Conservation (phyloP, 2,888 invertebrate species). For the Leptarthrus brevirostris region DNA sequence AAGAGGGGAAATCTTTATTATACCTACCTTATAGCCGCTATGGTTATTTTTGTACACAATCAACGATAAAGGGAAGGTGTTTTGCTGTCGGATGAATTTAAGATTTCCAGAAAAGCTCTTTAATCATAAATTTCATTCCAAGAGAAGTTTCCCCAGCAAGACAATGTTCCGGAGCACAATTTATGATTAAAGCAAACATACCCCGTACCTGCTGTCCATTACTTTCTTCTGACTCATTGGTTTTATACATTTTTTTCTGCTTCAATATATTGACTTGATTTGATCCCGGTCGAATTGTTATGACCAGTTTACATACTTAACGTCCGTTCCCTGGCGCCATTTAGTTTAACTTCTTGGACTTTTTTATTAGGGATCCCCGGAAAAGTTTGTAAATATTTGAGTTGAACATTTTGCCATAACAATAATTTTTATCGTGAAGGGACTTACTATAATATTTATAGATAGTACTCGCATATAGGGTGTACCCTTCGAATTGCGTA, state of each 20-base stretch:
- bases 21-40: too few relatives aligned
- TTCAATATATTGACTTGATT: conserved; percentile 3
- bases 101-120: neutral
- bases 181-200: neutral
- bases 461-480: neutral
- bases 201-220: conserved; percentile 8
- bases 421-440: conserved; percentile 28
- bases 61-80: neutral
- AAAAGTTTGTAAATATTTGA: conserved; percentile 39
- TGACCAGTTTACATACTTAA: conserved; percentile 14
- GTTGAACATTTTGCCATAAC: conserved; percentile 30
- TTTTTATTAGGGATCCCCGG: conserved; percentile 5
- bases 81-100: neutral
- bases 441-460: conserved; percentile 32
- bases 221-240: conserved; percentile 21
- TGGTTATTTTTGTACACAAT: neutral
- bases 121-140: conserved; percentile 6
- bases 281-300: conserved; percentile 23
- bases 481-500: neutral
- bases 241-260: neutral
- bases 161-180: neutral
- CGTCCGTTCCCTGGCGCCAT: neutral
- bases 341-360: conserved; percentile 1
- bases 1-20: conserved; percentile 6
- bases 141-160: neutral